These are phyloP conservation scores for Promerops cafer DNA, from an alignment of 2,113 vertebrate species.

Conservation along the genomic window DNA sequence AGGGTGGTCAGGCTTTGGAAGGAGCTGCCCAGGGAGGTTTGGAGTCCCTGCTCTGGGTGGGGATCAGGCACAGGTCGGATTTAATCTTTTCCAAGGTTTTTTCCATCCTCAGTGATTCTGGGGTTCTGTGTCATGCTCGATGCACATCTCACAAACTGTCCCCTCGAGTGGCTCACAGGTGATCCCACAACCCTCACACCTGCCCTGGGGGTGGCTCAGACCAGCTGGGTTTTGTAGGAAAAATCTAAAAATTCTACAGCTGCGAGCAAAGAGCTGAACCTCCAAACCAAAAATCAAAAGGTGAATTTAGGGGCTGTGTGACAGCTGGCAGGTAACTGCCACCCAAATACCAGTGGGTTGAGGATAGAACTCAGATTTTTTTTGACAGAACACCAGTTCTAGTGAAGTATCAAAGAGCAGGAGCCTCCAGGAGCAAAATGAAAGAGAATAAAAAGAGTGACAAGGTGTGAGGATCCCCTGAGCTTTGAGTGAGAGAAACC, in stretches of 20 bases:
- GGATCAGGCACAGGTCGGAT: not conserved
- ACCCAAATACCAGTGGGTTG: fast-evolving
- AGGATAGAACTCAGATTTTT: not conserved
- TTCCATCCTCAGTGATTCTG: not conserved
- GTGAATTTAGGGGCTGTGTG: not conserved
- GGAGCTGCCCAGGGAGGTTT: not conserved
- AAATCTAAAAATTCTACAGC: not conserved
- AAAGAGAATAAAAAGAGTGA: not conserved
- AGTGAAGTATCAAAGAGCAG: not conserved
- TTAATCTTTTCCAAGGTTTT: not conserved
- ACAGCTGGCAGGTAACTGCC: not conserved
- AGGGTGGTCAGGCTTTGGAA: not conserved
- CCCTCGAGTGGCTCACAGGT: not conserved
- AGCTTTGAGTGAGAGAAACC: not conserved
- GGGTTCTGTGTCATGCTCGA: fast-evolving
- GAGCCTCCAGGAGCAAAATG: not conserved
- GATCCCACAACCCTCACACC: not conserved
- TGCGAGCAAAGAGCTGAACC: not conserved
- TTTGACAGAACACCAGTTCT: not conserved
- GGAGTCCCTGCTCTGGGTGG: not conserved
- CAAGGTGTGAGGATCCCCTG: not conserved
- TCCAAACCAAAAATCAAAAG: not conserved
- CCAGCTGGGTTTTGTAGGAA: not conserved
- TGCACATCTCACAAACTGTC: not conserved
- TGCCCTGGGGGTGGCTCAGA: not conserved